Evolutionary conservation across 2,888 invertebrate species (phyloP).

Genomic region (Perizoma flavofasciatum): DNA sequence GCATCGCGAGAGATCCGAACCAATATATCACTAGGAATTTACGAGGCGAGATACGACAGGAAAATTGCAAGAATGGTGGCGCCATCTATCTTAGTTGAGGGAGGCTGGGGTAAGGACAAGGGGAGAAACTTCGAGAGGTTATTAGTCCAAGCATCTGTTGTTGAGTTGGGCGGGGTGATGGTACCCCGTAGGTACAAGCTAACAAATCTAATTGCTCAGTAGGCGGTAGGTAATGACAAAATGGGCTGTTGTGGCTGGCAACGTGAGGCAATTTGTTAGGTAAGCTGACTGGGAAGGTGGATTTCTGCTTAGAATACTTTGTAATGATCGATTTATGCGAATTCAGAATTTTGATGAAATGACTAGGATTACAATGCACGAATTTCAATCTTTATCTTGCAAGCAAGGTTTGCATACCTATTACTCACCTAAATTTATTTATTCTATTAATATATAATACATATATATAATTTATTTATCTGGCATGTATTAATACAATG

Average conservation of each 20-base stretch:
- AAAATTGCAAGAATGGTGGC: slow-evolving; percentile 96
- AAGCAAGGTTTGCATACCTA: neutral
- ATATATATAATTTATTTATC: too few relatives aligned
- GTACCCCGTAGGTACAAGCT: slow-evolving; percentile 82
- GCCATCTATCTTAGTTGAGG: slow-evolving; percentile 94
- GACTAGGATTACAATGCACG: neutral
- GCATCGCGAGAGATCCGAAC: slow-evolving; percentile 84
- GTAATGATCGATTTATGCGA: slow-evolving; percentile 11
- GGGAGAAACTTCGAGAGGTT: slow-evolving; percentile 84
- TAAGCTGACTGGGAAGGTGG: slow-evolving; percentile 64
- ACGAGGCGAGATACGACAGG: slow-evolving; percentile 95
- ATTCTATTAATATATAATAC: slow-evolving; percentile 13
- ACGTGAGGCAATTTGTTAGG: slow-evolving; percentile 67
- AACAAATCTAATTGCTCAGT: slow-evolving; percentile 84
- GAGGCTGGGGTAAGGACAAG: slow-evolving; percentile 64
- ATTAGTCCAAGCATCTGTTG: slow-evolving; percentile 85
- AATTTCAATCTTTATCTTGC: neutral
- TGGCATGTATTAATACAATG: too few relatives aligned
- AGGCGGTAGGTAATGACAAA: slow-evolving; percentile 81
- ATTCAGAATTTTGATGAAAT: neutral
- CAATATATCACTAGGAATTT: slow-evolving; percentile 94
- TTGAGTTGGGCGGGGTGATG: slow-evolving; percentile 81
- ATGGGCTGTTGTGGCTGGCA: slow-evolving; percentile 68
- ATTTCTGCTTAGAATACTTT: slow-evolving; percentile 17
- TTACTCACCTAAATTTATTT: slow-evolving; percentile 1